A percentile compares a stretch with the other conserved stretches of the same genome.
These are phyloP conservation scores for Microctonus aethiopoides DNA, from an alignment of 2,888 invertebrate species.

Conservation along the genomic window DNA sequence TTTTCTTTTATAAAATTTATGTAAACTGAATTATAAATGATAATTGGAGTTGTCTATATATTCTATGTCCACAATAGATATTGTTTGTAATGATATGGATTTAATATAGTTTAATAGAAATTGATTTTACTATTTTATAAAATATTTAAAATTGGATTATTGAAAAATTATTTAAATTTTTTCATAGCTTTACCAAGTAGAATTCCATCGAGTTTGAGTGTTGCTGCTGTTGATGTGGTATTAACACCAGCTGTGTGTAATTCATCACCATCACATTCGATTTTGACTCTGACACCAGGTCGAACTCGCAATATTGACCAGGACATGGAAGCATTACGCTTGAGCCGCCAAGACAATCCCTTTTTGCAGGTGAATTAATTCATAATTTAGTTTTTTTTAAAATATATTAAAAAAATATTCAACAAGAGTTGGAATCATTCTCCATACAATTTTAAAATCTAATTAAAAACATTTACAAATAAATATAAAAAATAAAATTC, in stretches of 20 bases:
- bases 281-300: constrained; percentile 78
- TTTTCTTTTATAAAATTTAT: too few relatives aligned
- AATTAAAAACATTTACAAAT: background rate
- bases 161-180: background rate
- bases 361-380: constrained; percentile 75
- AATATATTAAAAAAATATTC: too few relatives aligned
- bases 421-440: too few relatives aligned
- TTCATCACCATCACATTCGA: constrained; percentile 72
- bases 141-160: background rate
- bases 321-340: constrained; percentile 85
- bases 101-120: too few relatives aligned
- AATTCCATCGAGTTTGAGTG: constrained; percentile 68
- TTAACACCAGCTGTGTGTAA: constrained; percentile 41
- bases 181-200: constrained; percentile 55
- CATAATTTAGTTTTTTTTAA: too few relatives aligned
- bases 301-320: constrained; percentile 82
- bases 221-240: constrained; percentile 45
- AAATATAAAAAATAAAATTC: too few relatives aligned
- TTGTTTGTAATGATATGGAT: too few relatives aligned
- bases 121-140: too few relatives aligned
- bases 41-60: too few relatives aligned
- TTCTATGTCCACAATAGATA: too few relatives aligned
- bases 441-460: background rate
- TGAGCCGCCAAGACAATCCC: constrained; percentile 87
- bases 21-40: too few relatives aligned